A percentile compares a stretch with the other conserved stretches of the same genome.
Conservation (phyloP, 2,888 invertebrate genomes). For the Apodemia mormo region DNA sequence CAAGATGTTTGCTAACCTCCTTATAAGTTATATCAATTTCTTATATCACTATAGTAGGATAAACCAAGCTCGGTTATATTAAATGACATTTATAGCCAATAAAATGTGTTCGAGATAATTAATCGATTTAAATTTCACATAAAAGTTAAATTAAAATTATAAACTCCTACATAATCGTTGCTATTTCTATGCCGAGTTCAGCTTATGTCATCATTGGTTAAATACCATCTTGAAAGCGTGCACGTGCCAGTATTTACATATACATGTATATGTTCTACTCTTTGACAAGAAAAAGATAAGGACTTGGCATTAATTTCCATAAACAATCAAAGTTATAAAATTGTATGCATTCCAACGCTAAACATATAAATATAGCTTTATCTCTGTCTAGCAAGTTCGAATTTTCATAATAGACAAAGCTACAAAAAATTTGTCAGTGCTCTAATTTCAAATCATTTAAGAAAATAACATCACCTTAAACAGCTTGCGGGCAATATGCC, state of each 20-base stretch:
- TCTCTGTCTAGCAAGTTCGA: too few species aligned
- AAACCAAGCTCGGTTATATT: neutral
- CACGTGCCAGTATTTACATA: slow-evolving; percentile 14
- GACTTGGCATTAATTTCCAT: too few species aligned
- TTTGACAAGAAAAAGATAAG: neutral
- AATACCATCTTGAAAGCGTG: slow-evolving; percentile 18
- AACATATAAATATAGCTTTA: too few species aligned
- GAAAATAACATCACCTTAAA: too few species aligned
- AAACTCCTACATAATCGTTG: neutral
- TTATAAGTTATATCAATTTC: neutral
- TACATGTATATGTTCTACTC: neutral
- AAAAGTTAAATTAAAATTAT: neutral
- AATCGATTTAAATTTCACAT: neutral
- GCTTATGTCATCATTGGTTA: slow-evolving; percentile 13
- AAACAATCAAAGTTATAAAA: too few species aligned
- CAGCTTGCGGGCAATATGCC: too few species aligned
- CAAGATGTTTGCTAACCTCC: too few species aligned
- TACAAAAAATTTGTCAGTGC: too few species aligned
- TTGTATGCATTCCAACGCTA: too few species aligned
- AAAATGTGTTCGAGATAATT: neutral
- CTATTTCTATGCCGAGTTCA: neutral
- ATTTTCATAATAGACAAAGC: too few species aligned
- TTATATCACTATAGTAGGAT: neutral
- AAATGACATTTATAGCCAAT: neutral
- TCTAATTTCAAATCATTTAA: too few species aligned